Conservation (phyloP, 2,113 vertebrate genomes). For the Spea multiplicata region DNA sequence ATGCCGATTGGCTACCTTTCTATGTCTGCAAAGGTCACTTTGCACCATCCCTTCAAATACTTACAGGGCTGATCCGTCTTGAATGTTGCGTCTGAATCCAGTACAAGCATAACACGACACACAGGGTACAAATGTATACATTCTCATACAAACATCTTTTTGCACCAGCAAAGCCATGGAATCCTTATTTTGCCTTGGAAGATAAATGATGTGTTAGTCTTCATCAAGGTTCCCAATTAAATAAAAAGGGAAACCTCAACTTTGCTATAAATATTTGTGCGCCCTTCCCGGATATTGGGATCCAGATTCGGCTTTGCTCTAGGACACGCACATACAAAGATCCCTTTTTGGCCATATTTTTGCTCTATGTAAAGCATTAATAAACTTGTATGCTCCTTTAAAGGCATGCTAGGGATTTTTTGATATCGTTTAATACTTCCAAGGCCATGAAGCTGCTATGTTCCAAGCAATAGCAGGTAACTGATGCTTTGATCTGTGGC, state of each 20-base stretch:
- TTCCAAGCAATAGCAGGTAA: background rate
- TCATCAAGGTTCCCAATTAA: background rate
- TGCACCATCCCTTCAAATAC: constrained; percentile 36
- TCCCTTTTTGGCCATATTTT: too few relatives aligned
- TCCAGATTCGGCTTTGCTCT: too few relatives aligned
- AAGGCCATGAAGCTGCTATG: background rate
- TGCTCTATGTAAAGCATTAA: too few relatives aligned
- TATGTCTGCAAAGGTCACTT: constrained; percentile 22
- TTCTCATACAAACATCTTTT: background rate
- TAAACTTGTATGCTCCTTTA: too few relatives aligned
- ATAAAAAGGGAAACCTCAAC: too few relatives aligned
- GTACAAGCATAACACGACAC: background rate
- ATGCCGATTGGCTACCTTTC: constrained; percentile 15
- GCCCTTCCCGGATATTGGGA: too few relatives aligned
- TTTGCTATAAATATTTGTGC: too few relatives aligned
- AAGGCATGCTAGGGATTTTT: too few relatives aligned
- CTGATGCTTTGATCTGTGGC: background rate
- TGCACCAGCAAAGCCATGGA: constrained; percentile 1
- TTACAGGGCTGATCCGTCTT: background rate
- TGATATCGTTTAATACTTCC: too few relatives aligned
- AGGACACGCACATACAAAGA: too few relatives aligned
- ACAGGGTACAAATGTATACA: background rate
- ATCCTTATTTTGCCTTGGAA: background rate
- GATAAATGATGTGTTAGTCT: background rate
- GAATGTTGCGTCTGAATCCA: background rate